These are phyloP conservation scores for Endomychus coccineus DNA, from an alignment of 2,888 invertebrate species.

Conservation along the genomic window DNA sequence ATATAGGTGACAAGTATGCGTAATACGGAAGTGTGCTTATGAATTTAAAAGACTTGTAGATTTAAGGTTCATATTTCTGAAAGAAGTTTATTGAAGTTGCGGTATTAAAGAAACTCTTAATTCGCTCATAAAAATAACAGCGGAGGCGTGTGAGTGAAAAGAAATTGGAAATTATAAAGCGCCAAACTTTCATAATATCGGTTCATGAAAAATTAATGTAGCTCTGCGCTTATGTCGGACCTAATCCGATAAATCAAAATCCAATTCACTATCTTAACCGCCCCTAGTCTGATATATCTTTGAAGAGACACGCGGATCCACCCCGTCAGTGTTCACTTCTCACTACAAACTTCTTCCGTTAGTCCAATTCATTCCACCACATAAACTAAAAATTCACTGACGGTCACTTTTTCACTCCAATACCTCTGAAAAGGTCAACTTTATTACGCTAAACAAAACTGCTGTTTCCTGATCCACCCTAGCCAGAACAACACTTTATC, in stretches of 20 bases:
- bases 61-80: constrained; percentile 15
- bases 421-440: constrained; percentile 30
- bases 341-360: constrained; percentile 23
- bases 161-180: constrained; percentile 42
- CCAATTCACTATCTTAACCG: constrained; percentile 29
- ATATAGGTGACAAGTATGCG: too few relatives aligned
- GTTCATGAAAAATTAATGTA: constrained; percentile 1
- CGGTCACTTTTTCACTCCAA: constrained; percentile 33
- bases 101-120: constrained; percentile 25
- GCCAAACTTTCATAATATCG: constrained; percentile 2
- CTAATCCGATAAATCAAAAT: constrained; percentile 32
- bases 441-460: too few relatives aligned
- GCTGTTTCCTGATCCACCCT: too few relatives aligned
- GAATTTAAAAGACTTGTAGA: constrained; percentile 40
- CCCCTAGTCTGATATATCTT: constrained; percentile 24
- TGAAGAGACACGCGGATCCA: constrained; percentile 21
- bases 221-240: neutral
- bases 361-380: constrained; percentile 34
- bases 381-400: constrained; percentile 35
- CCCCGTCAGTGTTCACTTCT: constrained; percentile 29
- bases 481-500: too few relatives aligned
- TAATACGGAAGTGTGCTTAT: constrained; percentile 43
- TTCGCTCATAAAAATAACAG: constrained; percentile 39
- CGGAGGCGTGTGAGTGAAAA: constrained; percentile 40
- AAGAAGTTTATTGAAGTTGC: constrained; percentile 9